phyloP scores from a whole-genome alignment of 2,888 invertebrate species.

The Blastobasis lacticolella region DNA sequence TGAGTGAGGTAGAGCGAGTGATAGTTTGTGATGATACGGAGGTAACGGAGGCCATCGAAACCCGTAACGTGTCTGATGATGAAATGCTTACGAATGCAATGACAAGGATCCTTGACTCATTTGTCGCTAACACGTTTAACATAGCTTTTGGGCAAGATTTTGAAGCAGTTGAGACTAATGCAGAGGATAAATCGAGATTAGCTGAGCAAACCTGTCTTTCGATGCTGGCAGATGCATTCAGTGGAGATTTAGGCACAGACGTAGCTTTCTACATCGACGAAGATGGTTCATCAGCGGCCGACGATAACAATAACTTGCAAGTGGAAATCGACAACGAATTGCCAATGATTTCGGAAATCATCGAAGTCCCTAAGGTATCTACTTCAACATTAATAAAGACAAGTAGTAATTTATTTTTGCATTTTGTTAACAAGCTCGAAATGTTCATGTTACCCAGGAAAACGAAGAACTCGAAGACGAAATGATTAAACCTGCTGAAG shows the following conservation, averaged over 20 bases:
- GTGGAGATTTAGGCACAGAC: slow-evolving; percentile 26
- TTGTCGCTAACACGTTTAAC: slow-evolving; percentile 31
- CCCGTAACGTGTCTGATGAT: slow-evolving; percentile 19
- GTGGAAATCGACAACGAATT: neutral
- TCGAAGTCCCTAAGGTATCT: slow-evolving; percentile 12
- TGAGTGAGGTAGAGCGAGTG: slow-evolving; percentile 50
- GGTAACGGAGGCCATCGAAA: slow-evolving; percentile 9
- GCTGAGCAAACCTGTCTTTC: slow-evolving; percentile 40
- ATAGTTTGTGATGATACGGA: slow-evolving; percentile 24
- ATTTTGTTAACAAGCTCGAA: neutral
- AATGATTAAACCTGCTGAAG: neutral
- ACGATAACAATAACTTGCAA: slow-evolving; percentile 13
- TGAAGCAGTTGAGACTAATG: too few relatives aligned
- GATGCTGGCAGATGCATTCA: slow-evolving; percentile 34
- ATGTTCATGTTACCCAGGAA: neutral
- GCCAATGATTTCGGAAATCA: neutral
- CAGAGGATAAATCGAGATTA: too few relatives aligned
- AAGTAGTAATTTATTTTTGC: neutral
- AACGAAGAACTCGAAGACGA: slow-evolving; percentile 3
- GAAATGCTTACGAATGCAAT: slow-evolving; percentile 30
- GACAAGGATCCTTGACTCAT: slow-evolving; percentile 40
- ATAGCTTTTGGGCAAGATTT: slow-evolving; percentile 17
- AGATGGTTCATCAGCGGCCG: slow-evolving; percentile 12
- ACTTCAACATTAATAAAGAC: neutral
- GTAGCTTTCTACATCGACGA: slow-evolving; percentile 32